Conservation (phyloP, 1,140 invertebrate species). For the Drosophila rufa region DNA sequence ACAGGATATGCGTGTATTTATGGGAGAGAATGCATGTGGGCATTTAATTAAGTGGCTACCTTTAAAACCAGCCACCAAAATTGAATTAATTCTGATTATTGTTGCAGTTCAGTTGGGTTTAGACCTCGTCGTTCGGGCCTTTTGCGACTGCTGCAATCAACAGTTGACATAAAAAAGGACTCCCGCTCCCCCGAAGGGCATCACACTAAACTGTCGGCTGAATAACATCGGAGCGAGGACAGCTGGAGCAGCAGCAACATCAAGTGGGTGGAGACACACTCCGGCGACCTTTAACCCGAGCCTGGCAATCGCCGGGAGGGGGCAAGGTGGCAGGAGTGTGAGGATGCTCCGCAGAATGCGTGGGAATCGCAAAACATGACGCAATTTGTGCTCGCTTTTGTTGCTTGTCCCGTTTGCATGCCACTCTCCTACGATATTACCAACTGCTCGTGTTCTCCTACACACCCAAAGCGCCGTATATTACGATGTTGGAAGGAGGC, state of each 20-base stretch:
- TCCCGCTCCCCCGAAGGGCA: slow-evolving; percentile 9
- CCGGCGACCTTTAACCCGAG: slow-evolving; percentile 67
- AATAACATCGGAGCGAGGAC: slow-evolving; percentile 38
- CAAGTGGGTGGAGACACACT: slow-evolving; percentile 44
- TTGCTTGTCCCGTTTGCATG: slow-evolving; percentile 53
- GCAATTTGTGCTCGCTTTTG: slow-evolving; percentile 68
- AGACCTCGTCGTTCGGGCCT: not conserved
- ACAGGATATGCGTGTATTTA: slow-evolving; percentile 46
- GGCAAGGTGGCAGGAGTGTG: not conserved
- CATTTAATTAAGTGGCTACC: slow-evolving; percentile 73
- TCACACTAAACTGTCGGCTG: slow-evolving; percentile 46
- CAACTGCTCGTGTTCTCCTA: slow-evolving; percentile 36
- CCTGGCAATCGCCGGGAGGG: not conserved
- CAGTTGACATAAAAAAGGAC: slow-evolving; percentile 53
- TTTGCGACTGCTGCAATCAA: slow-evolving; percentile 48
- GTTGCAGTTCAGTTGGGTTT: slow-evolving; percentile 21
- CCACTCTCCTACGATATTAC: slow-evolving; percentile 54
- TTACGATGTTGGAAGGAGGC: slow-evolving; percentile 7
- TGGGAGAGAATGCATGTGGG: slow-evolving; percentile 27
- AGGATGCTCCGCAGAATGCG: slow-evolving; percentile 35
- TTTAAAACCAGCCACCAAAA: slow-evolving; percentile 62
- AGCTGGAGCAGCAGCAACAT: slow-evolving; percentile 53
- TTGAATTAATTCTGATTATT: slow-evolving; percentile 67
- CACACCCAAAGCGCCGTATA: slow-evolving; percentile 41
- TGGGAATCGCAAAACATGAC: slow-evolving; percentile 73